phyloP scores from a whole-genome alignment of 2,888 invertebrate genomes.

The Platycnemis pennipes region DNA sequence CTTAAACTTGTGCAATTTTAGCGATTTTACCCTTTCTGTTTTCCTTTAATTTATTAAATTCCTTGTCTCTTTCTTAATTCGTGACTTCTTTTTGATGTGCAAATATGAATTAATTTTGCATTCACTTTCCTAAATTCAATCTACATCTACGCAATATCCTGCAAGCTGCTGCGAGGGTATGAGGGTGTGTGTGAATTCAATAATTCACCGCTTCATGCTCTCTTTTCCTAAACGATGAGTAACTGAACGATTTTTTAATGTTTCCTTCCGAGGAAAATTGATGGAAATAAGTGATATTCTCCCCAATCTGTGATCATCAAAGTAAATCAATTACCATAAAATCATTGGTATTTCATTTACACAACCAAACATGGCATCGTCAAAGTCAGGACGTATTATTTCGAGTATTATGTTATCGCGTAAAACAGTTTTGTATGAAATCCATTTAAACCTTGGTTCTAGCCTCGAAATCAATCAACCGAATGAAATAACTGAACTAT shows the following conservation, averaged over 20 bases:
- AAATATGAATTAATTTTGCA: too few species aligned
- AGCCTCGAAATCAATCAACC: neutral
- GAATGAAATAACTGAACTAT: neutral
- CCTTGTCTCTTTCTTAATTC: too few species aligned
- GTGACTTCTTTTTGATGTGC: too few species aligned
- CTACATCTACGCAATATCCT: too few species aligned
- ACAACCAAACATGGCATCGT: neutral
- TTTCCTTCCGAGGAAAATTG: neutral
- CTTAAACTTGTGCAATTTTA: too few species aligned
- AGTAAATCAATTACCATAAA: neutral
- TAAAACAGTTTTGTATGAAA: neutral
- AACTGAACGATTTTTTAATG: neutral
- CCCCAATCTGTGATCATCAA: neutral
- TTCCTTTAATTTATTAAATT: too few species aligned
- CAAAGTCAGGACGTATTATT: neutral
- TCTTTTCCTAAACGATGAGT: neutral
- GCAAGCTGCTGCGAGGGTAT: too few species aligned
- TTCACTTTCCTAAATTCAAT: too few species aligned
- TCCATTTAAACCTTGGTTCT: neutral
- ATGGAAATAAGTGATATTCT: too few species aligned
- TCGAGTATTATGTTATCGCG: neutral
- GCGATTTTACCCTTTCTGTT: too few species aligned
- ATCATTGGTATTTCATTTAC: neutral
- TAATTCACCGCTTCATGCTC: neutral
- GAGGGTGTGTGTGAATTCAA: too few species aligned